These are phyloP conservation scores for Leucozona laternaria DNA, from an alignment of 2,888 invertebrate genomes.

Conservation along the genomic window DNA sequence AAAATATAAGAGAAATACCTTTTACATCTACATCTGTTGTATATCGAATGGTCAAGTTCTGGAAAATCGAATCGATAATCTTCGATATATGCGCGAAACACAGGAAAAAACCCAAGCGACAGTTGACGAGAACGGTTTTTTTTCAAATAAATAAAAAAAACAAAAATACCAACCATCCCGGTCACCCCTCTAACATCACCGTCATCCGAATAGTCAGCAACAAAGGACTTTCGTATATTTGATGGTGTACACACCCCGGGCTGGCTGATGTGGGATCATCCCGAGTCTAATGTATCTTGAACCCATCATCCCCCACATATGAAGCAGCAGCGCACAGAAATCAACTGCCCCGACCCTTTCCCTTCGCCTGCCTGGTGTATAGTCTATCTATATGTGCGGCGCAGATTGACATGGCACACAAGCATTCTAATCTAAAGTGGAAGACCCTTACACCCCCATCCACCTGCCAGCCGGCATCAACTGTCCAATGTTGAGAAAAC, in stretches of 20 bases:
- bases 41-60: conserved; percentile 75
- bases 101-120: conserved; percentile 56
- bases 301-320: conserved; percentile 57
- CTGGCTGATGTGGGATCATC: conserved; percentile 70
- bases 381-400: conserved; percentile 64
- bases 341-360: conserved; percentile 25
- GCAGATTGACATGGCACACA: conserved; percentile 74
- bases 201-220: conserved; percentile 46
- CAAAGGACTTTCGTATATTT: conserved; percentile 66
- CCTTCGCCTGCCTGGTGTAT: background rate
- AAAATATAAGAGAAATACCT: conserved; percentile 30
- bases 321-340: conserved; percentile 42
- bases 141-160: conserved; percentile 17
- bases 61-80: conserved; percentile 76
- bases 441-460: conserved; percentile 61
- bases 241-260: conserved; percentile 56
- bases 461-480: conserved; percentile 69
- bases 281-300: conserved; percentile 72
- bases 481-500: conserved; percentile 74
- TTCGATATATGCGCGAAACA: conserved; percentile 77
- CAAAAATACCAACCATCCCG: conserved; percentile 13
- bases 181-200: conserved; percentile 5
- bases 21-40: conserved; percentile 68
- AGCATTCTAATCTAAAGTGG: conserved; percentile 76
- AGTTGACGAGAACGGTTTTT: conserved; percentile 64